phyloP scores from a whole-genome alignment of 2,888 invertebrate species.

The Tiliacea aurago region DNA sequence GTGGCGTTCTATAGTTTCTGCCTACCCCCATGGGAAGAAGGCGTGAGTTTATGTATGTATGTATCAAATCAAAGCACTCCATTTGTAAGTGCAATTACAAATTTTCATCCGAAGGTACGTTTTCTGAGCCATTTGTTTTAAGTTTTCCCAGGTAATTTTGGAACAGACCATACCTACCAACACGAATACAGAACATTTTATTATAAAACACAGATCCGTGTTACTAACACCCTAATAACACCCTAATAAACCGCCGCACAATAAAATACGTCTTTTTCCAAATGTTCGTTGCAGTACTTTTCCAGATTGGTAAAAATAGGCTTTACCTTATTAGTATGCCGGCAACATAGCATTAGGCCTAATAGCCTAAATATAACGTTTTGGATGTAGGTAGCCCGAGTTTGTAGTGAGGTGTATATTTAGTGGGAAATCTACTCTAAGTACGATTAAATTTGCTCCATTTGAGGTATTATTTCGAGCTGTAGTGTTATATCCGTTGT shows the following conservation, averaged over 20 bases:
- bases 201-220: slow-evolving; percentile 18
- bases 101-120: not conserved
- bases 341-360: slow-evolving; percentile 47
- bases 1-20: too few species aligned
- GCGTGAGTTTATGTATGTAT: too few species aligned
- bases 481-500: slow-evolving; percentile 6
- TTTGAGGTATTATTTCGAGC: slow-evolving; percentile 38
- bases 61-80: not conserved
- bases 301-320: slow-evolving; percentile 55
- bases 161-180: not conserved
- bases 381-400: slow-evolving; percentile 33
- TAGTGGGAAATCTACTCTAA: slow-evolving; percentile 32
- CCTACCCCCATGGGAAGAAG: too few species aligned
- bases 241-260: slow-evolving; percentile 33
- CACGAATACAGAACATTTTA: slow-evolving; percentile 11
- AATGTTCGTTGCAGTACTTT: slow-evolving; percentile 47
- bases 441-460: slow-evolving; percentile 36
- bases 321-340: slow-evolving; percentile 59
- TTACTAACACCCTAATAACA: slow-evolving; percentile 31
- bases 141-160: not conserved
- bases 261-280: slow-evolving; percentile 40
- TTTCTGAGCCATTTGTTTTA: not conserved
- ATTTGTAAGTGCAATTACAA: not conserved
- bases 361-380: slow-evolving; percentile 53
- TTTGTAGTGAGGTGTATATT: slow-evolving; percentile 47